Evolutionary conservation across 2,797 vertebrate species (phyloP).

Genomic region (Kryptopterus vitreolus): DNA sequence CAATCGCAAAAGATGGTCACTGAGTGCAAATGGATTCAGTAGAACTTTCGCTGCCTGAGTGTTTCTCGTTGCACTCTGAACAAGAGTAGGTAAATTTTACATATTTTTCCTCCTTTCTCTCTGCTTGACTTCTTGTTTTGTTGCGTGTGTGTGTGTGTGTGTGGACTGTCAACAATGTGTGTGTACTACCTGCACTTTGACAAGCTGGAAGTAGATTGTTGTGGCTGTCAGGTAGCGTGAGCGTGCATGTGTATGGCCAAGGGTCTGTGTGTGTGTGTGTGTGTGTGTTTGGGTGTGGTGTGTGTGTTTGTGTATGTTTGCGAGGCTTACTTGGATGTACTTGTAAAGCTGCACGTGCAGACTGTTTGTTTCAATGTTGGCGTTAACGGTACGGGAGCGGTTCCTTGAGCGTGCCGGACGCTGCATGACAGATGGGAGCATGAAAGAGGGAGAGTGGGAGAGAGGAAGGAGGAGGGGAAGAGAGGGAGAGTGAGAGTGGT

Average conservation of each 20-base stretch:
- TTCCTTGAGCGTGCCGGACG: neutral
- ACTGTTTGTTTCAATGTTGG: neutral
- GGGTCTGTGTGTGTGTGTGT: slow-evolving; percentile 20
- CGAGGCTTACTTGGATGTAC: slow-evolving; percentile 19
- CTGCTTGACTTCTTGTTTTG: slow-evolving; percentile 43
- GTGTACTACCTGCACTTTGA: slow-evolving; percentile 48
- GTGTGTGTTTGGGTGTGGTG: neutral
- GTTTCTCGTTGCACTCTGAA: slow-evolving; percentile 98
- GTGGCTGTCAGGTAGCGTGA: slow-evolving; percentile 72
- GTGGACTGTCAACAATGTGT: slow-evolving; percentile 39
- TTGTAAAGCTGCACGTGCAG: neutral
- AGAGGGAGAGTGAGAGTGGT: slow-evolving; percentile 55
- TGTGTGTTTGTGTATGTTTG: too few relatives aligned
- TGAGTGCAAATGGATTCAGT: slow-evolving; percentile 97
- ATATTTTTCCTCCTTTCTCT: slow-evolving; percentile 61
- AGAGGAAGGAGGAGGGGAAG: slow-evolving; percentile 33
- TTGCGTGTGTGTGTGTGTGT: slow-evolving; percentile 39
- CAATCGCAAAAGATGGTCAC: slow-evolving; percentile 87
- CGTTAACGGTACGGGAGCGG: neutral
- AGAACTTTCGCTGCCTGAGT: slow-evolving; percentile 96
- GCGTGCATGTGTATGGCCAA: slow-evolving; percentile 44
- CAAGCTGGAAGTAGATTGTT: slow-evolving; percentile 69
- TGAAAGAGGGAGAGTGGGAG: slow-evolving; percentile 1
- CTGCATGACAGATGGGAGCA: slow-evolving; percentile 41
- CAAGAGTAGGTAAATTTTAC: slow-evolving; percentile 98